phyloP scores from a whole-genome alignment of 2,797 vertebrate genomes.

The Sebastes variabilis region DNA sequence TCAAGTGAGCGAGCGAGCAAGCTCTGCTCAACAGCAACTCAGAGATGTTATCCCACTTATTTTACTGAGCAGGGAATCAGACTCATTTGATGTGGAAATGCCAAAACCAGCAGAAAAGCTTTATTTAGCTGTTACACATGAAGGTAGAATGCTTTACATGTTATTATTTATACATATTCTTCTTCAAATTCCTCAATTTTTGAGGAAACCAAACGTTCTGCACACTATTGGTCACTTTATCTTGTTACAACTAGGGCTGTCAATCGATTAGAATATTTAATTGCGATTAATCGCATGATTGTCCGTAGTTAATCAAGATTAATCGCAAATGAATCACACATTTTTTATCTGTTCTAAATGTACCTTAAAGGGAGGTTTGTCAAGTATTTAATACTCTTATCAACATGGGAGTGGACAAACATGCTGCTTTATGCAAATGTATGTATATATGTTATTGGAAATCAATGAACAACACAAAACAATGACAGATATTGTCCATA shows the following conservation, averaged over 20 bases:
- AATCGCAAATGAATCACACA: too few relatives aligned
- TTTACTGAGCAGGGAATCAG: not conserved
- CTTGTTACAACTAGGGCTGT: not conserved
- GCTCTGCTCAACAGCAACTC: not conserved
- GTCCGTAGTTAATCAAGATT: too few relatives aligned
- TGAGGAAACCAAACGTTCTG: not conserved
- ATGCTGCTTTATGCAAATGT: too few relatives aligned
- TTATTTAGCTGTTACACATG: not conserved
- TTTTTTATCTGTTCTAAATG: too few relatives aligned
- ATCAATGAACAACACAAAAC: too few relatives aligned
- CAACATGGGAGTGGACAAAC: accelerated
- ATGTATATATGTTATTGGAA: too few relatives aligned
- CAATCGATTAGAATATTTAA: too few relatives aligned
- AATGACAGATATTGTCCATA: too few relatives aligned
- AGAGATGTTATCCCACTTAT: not conserved
- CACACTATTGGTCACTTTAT: not conserved
- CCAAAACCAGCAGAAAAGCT: not conserved
- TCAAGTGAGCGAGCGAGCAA: not conserved
- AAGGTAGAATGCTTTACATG: too few relatives aligned
- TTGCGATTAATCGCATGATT: too few relatives aligned
- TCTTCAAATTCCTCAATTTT: not conserved
- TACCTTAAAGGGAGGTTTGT: too few relatives aligned
- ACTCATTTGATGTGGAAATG: not conserved
- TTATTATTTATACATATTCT: not conserved
- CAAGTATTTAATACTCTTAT: too few relatives aligned